A percentile compares a stretch with the other conserved stretches of the same genome.
Evolutionary conservation across 1,140 invertebrate species (phyloP).

Genomic region (Drosophila orosa): DNA sequence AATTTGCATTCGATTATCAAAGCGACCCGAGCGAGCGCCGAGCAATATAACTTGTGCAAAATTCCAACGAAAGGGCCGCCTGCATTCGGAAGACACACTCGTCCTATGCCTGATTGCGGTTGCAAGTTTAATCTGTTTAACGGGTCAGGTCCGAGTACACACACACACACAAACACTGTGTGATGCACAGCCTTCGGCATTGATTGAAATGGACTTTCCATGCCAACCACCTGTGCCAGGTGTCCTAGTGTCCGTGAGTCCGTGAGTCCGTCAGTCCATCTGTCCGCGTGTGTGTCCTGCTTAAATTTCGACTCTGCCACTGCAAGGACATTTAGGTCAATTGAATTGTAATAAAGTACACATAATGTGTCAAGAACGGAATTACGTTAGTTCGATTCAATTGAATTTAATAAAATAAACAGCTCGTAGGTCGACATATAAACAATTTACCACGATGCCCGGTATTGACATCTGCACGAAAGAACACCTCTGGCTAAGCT

Average conservation of each 20-base stretch:
- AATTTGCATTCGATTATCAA: slow-evolving; percentile 48
- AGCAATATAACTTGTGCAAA: slow-evolving; percentile 12
- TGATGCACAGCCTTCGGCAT: slow-evolving; percentile 45
- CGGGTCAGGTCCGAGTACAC: slow-evolving; percentile 5
- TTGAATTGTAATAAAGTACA: slow-evolving; percentile 63
- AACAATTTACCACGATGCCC: slow-evolving; percentile 29
- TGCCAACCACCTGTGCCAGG: slow-evolving; percentile 23
- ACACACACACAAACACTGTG: background rate
- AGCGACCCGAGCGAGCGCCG: slow-evolving; percentile 7
- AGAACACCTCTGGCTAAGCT: slow-evolving; percentile 38
- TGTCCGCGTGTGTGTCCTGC: slow-evolving; percentile 21
- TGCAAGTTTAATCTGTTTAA: slow-evolving; percentile 47
- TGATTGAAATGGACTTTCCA: slow-evolving; percentile 57
- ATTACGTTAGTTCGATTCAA: slow-evolving; percentile 49
- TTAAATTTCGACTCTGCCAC: slow-evolving; percentile 21
- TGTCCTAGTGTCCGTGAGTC: background rate
- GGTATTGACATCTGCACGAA: slow-evolving; percentile 7
- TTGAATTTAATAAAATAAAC: slow-evolving; percentile 65
- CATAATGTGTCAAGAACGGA: slow-evolving; percentile 51
- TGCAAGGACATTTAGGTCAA: slow-evolving; percentile 56
- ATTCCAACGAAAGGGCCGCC: background rate
- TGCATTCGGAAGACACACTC: slow-evolving; percentile 14
- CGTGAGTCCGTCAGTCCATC: background rate
- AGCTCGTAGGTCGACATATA: slow-evolving; percentile 35
- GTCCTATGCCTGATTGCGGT: slow-evolving; percentile 4